Percentiles rank a stretch among this genome's conserved stretches.
Evolutionary conservation across 2,797 vertebrate genomes (phyloP).

Genomic region (Ptychobarbus kaznakovi): DNA sequence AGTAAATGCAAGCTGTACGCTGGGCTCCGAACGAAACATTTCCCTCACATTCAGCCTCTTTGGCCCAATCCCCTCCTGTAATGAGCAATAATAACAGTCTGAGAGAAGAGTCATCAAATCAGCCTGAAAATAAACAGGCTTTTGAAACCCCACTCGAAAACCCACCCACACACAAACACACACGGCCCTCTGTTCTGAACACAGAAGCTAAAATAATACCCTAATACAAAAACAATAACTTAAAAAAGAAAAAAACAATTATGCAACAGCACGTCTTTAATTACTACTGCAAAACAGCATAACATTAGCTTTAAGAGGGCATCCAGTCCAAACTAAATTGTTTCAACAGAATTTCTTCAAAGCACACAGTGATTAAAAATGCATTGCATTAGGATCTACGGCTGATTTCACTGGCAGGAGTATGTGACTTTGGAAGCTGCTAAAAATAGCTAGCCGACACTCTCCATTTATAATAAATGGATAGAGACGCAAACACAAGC

Average conservation of each 20-base stretch:
- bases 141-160: conserved; percentile 56
- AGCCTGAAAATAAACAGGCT: conserved; percentile 77
- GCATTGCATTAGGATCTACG: conserved; percentile 69
- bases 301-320: conserved; percentile 57
- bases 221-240: conserved; percentile 46
- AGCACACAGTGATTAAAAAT: conserved; percentile 75
- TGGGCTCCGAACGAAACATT: conserved; percentile 52
- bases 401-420: conserved; percentile 74
- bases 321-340: conserved; percentile 67
- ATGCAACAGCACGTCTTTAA: conserved; percentile 63
- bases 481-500: conserved; percentile 72
- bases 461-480: conserved; percentile 82
- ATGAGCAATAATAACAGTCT: conserved; percentile 78
- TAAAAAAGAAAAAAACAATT: conserved; percentile 60
- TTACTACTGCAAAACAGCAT: conserved; percentile 57
- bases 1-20: conserved; percentile 8
- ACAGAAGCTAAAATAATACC: conserved; percentile 35
- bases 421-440: conserved; percentile 66
- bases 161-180: conserved; percentile 49
- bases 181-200: conserved; percentile 47
- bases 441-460: conserved; percentile 76
- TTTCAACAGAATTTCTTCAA: conserved; percentile 75
- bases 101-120: conserved; percentile 79
- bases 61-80: conserved; percentile 78
- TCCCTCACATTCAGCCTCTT: conserved; percentile 64